Base-by-base conservation (phyloP, 2,797 vertebrate genomes). In the Macropodus opercularis region DNA sequence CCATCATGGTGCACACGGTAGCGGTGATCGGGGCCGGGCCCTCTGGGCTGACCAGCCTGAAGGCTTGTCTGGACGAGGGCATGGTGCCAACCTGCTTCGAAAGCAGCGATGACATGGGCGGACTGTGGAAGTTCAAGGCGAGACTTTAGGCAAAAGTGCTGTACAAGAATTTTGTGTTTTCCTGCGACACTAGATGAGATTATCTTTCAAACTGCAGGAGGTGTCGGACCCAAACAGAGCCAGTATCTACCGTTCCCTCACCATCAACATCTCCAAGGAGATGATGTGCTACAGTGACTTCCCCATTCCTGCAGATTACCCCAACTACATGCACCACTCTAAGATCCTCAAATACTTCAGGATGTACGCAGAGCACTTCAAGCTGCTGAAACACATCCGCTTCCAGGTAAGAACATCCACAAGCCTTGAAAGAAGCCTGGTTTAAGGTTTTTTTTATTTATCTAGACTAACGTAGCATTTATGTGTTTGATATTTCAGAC, bases 191-290 rank as follows among this genome's bases (percentile, higher is more conserved):
- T n/a, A n/a, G n/a, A n/a, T n/a, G n/a, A n/a, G n/a, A n/a, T n/a
- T n/a, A n/a, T n/a, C n/a, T n/a, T n/a, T n/a, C n/a, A n/a, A n/a
- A n/a, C 46, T 59, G 32, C 74, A 90, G 87, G 89, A 90, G 34
- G 85, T 89, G 12, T 86, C 93, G 0, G 92, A 95, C 32, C 84
- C 83, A 0, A 59, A 86, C 70, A 63, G 87, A 6, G 85, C 86
- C 34, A 97, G 94, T 54, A 91, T 95, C 44, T 98, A 96, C 58
- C 89, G 89, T 0, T 96, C 95, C 0, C 84, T 97, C 75, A 93
- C 96, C 62, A 95, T 95, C 82, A 98, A 97, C 84, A 93, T 90
- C 50, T 95, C 91, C 26, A 96, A 95, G 74, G 95, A 98, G 83
- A 95, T 96, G 95, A 95, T 94, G 26, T 92, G 91, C 2, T 98